These are phyloP conservation scores for Cantharis rustica DNA, from an alignment of 2,888 invertebrate genomes.

Conservation along the genomic window DNA sequence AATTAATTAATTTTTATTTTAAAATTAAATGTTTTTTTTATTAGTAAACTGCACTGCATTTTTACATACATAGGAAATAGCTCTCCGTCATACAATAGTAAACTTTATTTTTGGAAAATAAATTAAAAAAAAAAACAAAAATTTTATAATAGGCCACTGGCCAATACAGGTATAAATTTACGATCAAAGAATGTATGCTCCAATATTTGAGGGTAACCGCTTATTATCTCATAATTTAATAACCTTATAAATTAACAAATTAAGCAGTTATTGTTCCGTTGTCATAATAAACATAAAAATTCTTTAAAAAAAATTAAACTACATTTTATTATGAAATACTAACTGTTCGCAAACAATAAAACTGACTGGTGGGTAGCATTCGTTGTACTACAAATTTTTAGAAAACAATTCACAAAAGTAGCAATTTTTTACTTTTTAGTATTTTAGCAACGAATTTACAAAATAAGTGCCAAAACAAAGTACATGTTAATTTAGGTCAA, in stretches of 20 bases:
- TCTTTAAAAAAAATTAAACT: not conserved
- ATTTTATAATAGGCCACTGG: not conserved
- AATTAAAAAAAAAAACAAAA: not conserved
- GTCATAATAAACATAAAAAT: not conserved
- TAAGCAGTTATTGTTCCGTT: not conserved
- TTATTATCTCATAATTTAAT: not conserved
- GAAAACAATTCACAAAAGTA: not conserved
- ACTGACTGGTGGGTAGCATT: not conserved
- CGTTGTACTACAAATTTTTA: not conserved
- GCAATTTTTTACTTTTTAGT: not conserved
- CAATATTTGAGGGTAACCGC: not conserved
- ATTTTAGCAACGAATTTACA: not conserved
- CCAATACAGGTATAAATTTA: not conserved
- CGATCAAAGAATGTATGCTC: not conserved
- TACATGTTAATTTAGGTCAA: not conserved
- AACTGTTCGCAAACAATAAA: not conserved
- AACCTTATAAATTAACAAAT: not conserved
- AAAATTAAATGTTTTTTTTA: not conserved
- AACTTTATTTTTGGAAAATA: not conserved
- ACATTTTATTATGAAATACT: not conserved
- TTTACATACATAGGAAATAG: not conserved
- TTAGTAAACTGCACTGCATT: too few relatives aligned
- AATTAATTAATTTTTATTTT: not conserved
- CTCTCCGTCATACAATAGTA: too few relatives aligned
- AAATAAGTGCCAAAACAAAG: not conserved